Conservation (phyloP, 2,888 invertebrate genomes). For the Leptarthrus brevirostris region DNA sequence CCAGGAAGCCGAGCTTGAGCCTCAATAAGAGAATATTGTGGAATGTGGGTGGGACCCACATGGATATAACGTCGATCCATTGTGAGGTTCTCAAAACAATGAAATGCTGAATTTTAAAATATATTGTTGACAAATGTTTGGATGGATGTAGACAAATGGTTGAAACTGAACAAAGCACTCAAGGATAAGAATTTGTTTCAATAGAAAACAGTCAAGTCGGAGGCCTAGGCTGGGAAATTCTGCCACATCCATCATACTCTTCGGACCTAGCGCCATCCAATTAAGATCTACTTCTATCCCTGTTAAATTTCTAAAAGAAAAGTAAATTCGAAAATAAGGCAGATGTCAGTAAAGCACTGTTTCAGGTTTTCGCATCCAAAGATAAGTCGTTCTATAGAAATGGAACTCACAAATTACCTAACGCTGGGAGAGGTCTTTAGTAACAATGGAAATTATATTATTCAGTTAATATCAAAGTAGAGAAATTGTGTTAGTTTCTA, state of each 20-base stretch:
- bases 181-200: not conserved
- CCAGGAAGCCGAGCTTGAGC: not conserved
- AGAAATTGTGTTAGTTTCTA: not conserved
- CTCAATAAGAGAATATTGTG: not conserved
- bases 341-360: not conserved
- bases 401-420: not conserved
- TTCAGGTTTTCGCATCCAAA: not conserved
- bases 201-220: not conserved
- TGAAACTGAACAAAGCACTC: not conserved
- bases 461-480: not conserved
- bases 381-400: not conserved
- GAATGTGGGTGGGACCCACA: not conserved
- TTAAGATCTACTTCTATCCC: not conserved
- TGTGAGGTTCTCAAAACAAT: not conserved
- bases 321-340: not conserved
- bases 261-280: not conserved
- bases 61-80: not conserved
- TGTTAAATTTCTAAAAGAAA: not conserved
- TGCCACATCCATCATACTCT: not conserved
- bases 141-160: not conserved
- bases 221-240: not conserved
- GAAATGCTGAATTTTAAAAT: not conserved
- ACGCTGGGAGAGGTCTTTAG: not conserved
- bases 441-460: conserved; percentile 1
- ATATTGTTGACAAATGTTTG: not conserved